phyloP scores from a whole-genome alignment of 1,140 invertebrate genomes.

The Trachelipus rathkii region DNA sequence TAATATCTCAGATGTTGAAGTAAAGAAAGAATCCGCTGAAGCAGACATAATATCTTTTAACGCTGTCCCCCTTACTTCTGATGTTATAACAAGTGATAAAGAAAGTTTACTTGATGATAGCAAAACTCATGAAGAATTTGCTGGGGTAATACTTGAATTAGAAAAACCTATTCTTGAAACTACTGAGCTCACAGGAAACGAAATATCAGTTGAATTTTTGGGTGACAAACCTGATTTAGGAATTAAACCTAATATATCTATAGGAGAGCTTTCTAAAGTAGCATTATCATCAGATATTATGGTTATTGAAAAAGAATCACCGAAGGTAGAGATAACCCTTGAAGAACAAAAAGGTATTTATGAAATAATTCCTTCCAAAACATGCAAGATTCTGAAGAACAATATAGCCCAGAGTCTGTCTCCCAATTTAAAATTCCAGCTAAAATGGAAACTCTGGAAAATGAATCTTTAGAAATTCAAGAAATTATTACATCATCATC shows the following conservation, averaged over 20 bases:
- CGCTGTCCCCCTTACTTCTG: background rate
- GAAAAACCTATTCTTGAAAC: background rate
- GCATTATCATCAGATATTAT: constrained; percentile 33
- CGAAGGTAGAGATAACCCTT: constrained; percentile 46
- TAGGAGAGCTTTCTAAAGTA: constrained; percentile 31
- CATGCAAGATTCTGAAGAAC: no score
- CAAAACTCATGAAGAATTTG: constrained; percentile 13
- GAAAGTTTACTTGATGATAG: background rate
- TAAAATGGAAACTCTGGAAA: no score
- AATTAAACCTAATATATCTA: constrained; percentile 30
- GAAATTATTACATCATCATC: no score
- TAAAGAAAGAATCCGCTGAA: constrained; percentile 55
- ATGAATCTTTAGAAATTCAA: no score
- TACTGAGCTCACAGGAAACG: constrained; percentile 30
- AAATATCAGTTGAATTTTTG: constrained; percentile 23
- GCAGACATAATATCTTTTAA: constrained; percentile 27
- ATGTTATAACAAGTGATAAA: background rate
- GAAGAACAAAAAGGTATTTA: no score
- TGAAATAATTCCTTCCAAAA: no score
- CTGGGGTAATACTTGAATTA: constrained; percentile 28
- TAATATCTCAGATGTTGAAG: constrained; percentile 48
- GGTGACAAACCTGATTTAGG: constrained; percentile 7
- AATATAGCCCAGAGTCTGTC: no score
- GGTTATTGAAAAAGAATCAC: constrained; percentile 32
- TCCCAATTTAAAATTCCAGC: no score